These are phyloP conservation scores for Trematomus loennbergii DNA, from an alignment of 2,113 vertebrate species.

Conservation along the genomic window DNA sequence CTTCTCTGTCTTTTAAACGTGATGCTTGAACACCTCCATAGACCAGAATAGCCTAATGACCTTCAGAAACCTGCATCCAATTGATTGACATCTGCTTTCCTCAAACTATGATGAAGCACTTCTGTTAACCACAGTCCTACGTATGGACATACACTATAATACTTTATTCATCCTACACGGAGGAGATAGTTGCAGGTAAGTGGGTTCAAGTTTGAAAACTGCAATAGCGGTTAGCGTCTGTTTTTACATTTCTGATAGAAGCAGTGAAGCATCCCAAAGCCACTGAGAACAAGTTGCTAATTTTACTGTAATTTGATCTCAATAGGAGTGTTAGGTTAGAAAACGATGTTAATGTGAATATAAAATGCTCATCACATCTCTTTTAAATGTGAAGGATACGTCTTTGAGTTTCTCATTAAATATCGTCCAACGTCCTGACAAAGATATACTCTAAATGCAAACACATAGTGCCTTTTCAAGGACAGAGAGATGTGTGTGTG, in stretches of 20 bases:
- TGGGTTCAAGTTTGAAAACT: neutral
- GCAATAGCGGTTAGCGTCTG: neutral
- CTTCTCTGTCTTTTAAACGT: conserved; percentile 41
- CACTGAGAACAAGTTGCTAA: neutral
- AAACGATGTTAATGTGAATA: neutral
- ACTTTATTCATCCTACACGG: neutral
- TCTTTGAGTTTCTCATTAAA: neutral
- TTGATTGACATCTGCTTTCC: conserved; percentile 40
- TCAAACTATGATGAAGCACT: conserved; percentile 50
- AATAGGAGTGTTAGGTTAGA: neutral
- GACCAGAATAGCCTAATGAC: conserved; percentile 31
- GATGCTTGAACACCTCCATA: conserved; percentile 42
- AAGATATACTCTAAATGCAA: neutral
- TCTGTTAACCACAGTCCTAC: neutral
- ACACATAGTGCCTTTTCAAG: conserved; percentile 28
- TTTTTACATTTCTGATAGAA: neutral
- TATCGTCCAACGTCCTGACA: neutral
- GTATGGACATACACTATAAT: neutral
- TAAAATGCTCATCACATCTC: neutral
- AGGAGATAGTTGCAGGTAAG: neutral
- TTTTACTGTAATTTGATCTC: neutral
- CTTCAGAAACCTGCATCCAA: conserved; percentile 39
- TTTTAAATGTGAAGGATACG: neutral
- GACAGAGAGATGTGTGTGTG: conserved; percentile 12
- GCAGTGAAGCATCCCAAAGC: neutral